Evolutionary conservation across 2,888 invertebrate species (phyloP), one percentile per base, ranked within the genome.

Genomic region (Mesodorylaimus sp.): DNA sequence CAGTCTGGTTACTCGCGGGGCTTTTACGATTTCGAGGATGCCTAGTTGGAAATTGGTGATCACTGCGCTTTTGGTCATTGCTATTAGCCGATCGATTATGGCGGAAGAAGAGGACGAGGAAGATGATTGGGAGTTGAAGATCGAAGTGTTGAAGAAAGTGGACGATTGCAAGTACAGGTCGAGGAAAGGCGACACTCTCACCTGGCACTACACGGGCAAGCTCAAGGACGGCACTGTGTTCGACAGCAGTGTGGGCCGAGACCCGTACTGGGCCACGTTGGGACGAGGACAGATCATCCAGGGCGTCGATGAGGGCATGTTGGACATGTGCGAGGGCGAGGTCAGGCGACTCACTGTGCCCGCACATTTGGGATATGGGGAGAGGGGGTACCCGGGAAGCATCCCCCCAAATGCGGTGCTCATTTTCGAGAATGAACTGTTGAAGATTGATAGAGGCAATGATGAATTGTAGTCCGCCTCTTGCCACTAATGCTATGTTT

Each of bases 171-270:
- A 36, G 3, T 7, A 37, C 3, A 41, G 36, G n/a, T 47, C 47
- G 21, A n/a, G 25, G 5, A 43, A 10, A n/a, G 47, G 47, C 32
- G 47, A 47, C 24, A 47, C 47, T 16, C 38, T 47, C 5, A 19
- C 19, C 42, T 47, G 47, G 47, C 47, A 47, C 21, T 47, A 47
- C 41, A 47, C 28, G 37, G 47, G 47, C 10, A 23, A 47, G n/a
- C 24, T 47, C 5, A 19, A 19, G 37, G 37, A 47, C 24, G 47
- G 47, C 7, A 47, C 19, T n/a, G 47, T 47, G 3, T 47, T 47
- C 38, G 47, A 47, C 24, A 47, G 32, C n/a, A 47, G 47, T 24
- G 36, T 47, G 7, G 47, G 47, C 5, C 32, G 47, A 36, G 24
- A 39, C 41, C 47, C 47, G 5, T 47, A 47, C 37, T 47, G 36